Evolutionary conservation across 2,113 vertebrate species (phyloP), one percentile per base, ranked within the genome.

Genomic region (Maccullochella peelii): DNA sequence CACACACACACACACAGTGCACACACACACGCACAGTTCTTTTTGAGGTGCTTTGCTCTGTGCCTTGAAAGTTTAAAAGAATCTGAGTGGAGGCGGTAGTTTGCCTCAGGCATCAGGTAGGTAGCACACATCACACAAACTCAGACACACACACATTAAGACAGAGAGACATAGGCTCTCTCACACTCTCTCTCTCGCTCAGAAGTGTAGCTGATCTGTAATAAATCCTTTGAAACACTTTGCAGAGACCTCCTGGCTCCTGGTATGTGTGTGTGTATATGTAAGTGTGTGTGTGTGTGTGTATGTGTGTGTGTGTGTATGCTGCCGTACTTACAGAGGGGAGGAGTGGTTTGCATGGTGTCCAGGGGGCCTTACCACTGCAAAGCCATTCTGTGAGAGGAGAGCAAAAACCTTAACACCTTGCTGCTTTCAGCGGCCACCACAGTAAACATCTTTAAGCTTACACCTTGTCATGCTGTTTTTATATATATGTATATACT

Each of bases 281-380:
- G 54, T 47, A 54, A 52, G 44, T 55, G 15, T 69, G 69, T 52
- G 44, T 58, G 57, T 66, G 79, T 71, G 62, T 61, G 69, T 63
- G 52, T 79, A 18, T 73, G 36, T 57, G 15, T 75, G 72, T 68
- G 52, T 67, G 77, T 40, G 47, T 63, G 58, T 20, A 20, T 54
- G 47, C 44, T 82, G 70, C 67, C 88, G 69, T 86, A 92, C 97
- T 97, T 94, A 99, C 98, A 97, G 95, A 88, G 97, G 96, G 1
- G 96, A 96, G 58, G 96, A 96, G 55, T 95, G 95, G 50, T 95
- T 96, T 0, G 97, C 97, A 5, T 99, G 97, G 82, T 98, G 97
- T 94, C 97, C 97, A 0, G 97, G 97, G 0, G 98, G 97, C 67
- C 97, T 95, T 86, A 99, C 97, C 71, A 99, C 96, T 36, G 98